phyloP scores from a whole-genome alignment of 2,888 invertebrate genomes.

The Thalpophila matura region DNA sequence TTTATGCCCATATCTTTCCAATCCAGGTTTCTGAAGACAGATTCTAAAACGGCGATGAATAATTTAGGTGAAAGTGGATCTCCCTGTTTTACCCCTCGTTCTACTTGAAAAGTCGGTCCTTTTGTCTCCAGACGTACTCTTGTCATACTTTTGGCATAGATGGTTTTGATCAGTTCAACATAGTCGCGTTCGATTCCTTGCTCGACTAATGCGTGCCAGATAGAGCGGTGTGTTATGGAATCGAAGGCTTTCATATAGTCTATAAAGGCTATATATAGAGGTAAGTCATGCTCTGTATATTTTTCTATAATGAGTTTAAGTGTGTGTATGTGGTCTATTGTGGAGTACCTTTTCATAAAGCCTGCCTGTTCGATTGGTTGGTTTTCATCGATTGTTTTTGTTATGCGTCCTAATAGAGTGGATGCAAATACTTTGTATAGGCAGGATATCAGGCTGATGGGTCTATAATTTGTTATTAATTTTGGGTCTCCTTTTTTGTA shows the following conservation, averaged over 20 bases:
- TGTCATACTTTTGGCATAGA: not conserved
- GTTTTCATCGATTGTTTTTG: not conserved
- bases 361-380: not conserved
- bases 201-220: not conserved
- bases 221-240: not conserved
- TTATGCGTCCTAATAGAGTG: not conserved
- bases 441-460: conserved; percentile 5
- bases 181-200: not conserved
- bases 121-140: not conserved
- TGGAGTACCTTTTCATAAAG: not conserved
- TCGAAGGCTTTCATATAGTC: conserved; percentile 3
- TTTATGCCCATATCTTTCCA: not conserved
- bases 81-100: not conserved
- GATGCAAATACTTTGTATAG: not conserved
- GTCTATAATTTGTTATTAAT: conserved; percentile 9
- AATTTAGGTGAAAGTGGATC: conserved; percentile 1
- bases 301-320: not conserved
- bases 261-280: not conserved
- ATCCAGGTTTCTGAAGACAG: not conserved
- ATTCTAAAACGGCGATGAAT: not conserved
- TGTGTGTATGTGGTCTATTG: not conserved
- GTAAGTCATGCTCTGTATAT: not conserved
- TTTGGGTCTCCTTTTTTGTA: conserved; percentile 18
- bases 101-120: not conserved
- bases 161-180: not conserved